phyloP scores from a whole-genome alignment of 2,888 invertebrate species.

The Elaeidobius kamerunicus region DNA sequence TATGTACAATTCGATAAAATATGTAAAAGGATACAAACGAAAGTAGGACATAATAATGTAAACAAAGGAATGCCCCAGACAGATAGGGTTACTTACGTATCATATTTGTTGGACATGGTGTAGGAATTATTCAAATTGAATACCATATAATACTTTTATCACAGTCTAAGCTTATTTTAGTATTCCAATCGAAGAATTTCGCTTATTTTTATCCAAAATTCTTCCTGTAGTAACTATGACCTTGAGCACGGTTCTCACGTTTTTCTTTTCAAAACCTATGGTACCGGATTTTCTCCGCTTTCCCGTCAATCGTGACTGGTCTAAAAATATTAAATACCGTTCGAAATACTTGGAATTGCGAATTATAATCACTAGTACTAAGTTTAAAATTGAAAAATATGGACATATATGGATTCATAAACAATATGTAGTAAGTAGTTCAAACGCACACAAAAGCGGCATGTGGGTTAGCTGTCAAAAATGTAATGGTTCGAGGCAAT shows the following conservation, averaged over 20 bases:
- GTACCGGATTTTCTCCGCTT: neutral
- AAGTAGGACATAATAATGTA: slow-evolving; percentile 22
- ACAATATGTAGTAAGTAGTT: slow-evolving; percentile 23
- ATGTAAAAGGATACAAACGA: slow-evolving; percentile 15
- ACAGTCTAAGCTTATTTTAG: slow-evolving; percentile 43
- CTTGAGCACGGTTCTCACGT: slow-evolving; percentile 29
- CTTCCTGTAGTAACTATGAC: slow-evolving; percentile 20
- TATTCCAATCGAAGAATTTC: slow-evolving; percentile 13
- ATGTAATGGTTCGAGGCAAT: neutral
- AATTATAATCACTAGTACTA: slow-evolving; percentile 11
- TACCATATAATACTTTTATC: slow-evolving; percentile 48
- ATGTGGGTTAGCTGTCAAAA: neutral
- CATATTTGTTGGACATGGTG: slow-evolving; percentile 63
- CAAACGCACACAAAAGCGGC: slow-evolving; percentile 4
- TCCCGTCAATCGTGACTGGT: neutral
- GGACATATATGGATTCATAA: slow-evolving; percentile 21
- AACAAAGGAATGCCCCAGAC: slow-evolving; percentile 10
- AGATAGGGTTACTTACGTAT: slow-evolving; percentile 52
- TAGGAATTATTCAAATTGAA: slow-evolving; percentile 40
- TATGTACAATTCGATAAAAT: too few relatives aligned
- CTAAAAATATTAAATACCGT: slow-evolving; percentile 10
- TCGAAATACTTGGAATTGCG: slow-evolving; percentile 13
- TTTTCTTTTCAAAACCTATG: slow-evolving; percentile 20
- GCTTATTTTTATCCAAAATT: slow-evolving; percentile 11
- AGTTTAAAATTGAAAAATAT: slow-evolving; percentile 19